Conservation (phyloP, 2,888 invertebrate species). For the Labia minor region DNA sequence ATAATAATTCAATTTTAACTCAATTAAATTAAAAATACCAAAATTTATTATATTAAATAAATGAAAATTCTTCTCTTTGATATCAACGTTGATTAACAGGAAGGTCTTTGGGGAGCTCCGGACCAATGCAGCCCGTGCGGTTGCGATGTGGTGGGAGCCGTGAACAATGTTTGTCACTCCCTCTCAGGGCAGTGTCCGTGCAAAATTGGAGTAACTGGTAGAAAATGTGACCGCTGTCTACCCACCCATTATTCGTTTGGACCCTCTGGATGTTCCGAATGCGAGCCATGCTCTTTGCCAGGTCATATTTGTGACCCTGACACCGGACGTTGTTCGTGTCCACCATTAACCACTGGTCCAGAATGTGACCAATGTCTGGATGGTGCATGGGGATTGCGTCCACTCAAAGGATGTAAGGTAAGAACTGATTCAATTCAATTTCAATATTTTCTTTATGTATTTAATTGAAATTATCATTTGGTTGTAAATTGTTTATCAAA, state of each 20-base stretch:
- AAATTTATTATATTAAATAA: background rate
- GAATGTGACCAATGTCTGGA: constrained; percentile 69
- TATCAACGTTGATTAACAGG: too few relatives aligned
- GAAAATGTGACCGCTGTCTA: constrained; percentile 60
- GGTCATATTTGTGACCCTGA: constrained; percentile 83
- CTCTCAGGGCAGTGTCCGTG: constrained; percentile 68
- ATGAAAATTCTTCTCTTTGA: background rate
- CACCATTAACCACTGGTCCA: constrained; percentile 70
- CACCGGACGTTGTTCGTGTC: constrained; percentile 88
- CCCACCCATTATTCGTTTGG: constrained; percentile 70
- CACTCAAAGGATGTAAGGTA: constrained; percentile 67
- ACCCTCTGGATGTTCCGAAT: constrained; percentile 64
- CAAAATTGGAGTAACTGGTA: constrained; percentile 62
- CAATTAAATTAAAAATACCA: background rate
- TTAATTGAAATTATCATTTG: constrained; percentile 18
- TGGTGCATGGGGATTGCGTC: constrained; percentile 69
- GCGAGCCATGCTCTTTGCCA: constrained; percentile 63
- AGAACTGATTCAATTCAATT: too few relatives aligned
- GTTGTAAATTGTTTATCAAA: too few relatives aligned
- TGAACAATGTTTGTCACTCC: constrained; percentile 56
- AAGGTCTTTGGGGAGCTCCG: constrained; percentile 59
- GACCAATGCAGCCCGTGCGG: constrained; percentile 39
- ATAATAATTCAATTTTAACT: background rate
- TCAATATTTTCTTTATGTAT: too few relatives aligned
- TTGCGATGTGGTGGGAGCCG: constrained; percentile 54